phyloP scores from a whole-genome alignment of 2,113 vertebrate genomes.

The Axis porcinus region DNA sequence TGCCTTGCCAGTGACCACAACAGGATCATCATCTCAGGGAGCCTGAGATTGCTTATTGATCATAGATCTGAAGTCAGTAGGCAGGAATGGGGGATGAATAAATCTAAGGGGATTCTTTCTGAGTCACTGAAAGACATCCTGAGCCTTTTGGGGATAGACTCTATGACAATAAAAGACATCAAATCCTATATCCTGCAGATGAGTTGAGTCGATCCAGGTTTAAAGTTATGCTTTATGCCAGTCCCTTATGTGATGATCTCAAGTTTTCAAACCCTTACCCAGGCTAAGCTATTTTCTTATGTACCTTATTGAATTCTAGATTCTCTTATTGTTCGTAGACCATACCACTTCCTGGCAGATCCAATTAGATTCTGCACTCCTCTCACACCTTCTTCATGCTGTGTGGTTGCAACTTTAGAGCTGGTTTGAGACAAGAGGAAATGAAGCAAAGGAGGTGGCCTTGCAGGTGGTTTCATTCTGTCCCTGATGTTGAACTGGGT shows the following conservation, averaged over 20 bases:
- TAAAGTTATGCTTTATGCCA: background rate
- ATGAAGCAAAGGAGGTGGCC: background rate
- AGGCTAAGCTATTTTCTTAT: constrained; percentile 1
- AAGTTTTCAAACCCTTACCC: background rate
- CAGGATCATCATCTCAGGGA: constrained; percentile 13
- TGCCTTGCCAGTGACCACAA: background rate
- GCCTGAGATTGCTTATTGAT: background rate
- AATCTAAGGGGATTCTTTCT: constrained; percentile 6
- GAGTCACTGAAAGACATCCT: background rate
- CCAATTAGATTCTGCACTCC: background rate
- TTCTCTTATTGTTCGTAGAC: background rate
- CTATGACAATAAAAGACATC: background rate
- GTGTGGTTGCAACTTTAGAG: background rate
- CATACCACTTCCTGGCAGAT: background rate
- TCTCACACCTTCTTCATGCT: background rate
- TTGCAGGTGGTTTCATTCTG: background rate
- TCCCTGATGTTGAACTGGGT: background rate
- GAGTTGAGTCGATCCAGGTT: background rate
- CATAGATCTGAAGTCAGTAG: background rate
- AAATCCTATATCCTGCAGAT: background rate
- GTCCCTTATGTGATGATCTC: background rate
- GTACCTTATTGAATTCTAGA: background rate
- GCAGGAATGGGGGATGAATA: background rate
- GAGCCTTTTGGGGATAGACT: background rate
- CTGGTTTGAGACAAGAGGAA: background rate